Evolutionary conservation across 2,113 vertebrate genomes (phyloP).

Genomic region (Myotis lucifugus): DNA sequence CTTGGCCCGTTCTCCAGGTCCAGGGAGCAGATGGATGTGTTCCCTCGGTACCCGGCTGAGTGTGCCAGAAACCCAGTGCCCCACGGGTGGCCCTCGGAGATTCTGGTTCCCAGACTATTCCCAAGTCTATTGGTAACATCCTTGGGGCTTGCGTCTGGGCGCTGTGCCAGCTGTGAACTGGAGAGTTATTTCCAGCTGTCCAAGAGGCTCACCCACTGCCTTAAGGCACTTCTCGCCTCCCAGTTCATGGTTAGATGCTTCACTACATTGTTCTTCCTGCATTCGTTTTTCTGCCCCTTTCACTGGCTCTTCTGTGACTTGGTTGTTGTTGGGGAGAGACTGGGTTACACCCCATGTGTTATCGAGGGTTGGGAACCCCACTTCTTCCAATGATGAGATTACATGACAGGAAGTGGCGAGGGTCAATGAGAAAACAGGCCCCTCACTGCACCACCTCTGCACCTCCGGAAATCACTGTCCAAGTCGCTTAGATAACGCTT

Average conservation of each 20-base stretch:
- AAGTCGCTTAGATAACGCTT: neutral
- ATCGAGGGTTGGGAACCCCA: neutral
- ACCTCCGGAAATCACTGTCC: neutral
- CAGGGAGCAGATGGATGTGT: neutral
- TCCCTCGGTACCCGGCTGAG: neutral
- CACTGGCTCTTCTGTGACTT: neutral
- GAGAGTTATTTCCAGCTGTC: neutral
- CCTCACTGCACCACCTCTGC: rapidly evolving
- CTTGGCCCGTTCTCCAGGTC: neutral
- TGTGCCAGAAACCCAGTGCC: neutral
- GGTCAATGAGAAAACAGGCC: neutral
- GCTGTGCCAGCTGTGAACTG: neutral
- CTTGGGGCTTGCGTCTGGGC: neutral
- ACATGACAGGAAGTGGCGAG: neutral
- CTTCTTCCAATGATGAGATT: neutral
- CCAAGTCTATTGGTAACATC: neutral
- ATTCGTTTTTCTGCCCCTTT: neutral
- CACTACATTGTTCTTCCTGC: neutral
- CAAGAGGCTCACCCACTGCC: neutral
- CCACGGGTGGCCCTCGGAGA: neutral
- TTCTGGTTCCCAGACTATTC: neutral
- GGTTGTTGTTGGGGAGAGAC: neutral
- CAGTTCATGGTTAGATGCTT: neutral
- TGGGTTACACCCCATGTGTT: neutral
- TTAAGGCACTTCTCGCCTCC: neutral